Conservation (phyloP, 1,140 invertebrate species). For the Cecropterus lyciades region DNA sequence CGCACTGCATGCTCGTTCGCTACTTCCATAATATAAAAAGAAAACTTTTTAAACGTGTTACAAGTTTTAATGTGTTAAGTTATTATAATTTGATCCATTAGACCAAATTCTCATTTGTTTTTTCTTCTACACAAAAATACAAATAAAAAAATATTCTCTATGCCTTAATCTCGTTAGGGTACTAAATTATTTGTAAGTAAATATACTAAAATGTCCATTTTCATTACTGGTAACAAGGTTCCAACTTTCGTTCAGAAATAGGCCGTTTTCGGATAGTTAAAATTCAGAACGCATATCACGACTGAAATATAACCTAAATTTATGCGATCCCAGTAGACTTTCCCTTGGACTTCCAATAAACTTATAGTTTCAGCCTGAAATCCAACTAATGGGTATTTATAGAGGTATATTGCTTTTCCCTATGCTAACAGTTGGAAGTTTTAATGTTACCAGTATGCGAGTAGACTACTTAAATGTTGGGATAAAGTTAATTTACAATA, state of each 20-base stretch:
- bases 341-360: constrained; percentile 15
- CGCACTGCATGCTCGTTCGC: too few relatives aligned
- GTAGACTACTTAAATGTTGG: too few relatives aligned
- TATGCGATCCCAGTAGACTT: constrained; percentile 29
- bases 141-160: too few relatives aligned
- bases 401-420: not conserved
- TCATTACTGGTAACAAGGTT: not conserved
- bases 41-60: too few relatives aligned
- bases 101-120: too few relatives aligned
- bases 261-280: constrained; percentile 1
- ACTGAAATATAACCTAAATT: constrained; percentile 27
- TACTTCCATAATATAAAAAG: too few relatives aligned
- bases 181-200: not conserved
- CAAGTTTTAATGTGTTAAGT: too few relatives aligned
- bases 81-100: too few relatives aligned
- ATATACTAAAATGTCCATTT: not conserved
- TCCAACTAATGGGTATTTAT: constrained; percentile 25
- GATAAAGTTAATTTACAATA: too few relatives aligned
- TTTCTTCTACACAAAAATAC: too few relatives aligned
- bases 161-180: too few relatives aligned
- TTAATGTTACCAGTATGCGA: not conserved
- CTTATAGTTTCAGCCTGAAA: constrained; percentile 23
- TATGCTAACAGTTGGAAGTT: not conserved
- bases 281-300: constrained; percentile 19
- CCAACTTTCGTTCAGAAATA: constrained; percentile 1